These are phyloP conservation scores for Chloromyia formosa DNA, from an alignment of 2,888 invertebrate species.

Conservation along the genomic window DNA sequence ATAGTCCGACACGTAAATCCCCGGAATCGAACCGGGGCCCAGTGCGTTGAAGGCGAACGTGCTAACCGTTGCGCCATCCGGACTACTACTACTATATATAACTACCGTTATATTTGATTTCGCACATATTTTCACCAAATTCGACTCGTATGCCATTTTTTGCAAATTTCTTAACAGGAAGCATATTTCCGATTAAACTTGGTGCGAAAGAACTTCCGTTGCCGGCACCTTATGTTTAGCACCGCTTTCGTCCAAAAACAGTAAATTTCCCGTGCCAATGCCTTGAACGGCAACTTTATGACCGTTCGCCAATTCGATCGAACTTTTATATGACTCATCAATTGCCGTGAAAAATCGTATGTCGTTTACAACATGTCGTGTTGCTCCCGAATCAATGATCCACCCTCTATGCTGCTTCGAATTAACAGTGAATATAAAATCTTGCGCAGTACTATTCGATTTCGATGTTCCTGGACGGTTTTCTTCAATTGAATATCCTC, in stretches of 20 bases:
- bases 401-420: too few relatives aligned
- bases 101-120: slow-evolving; percentile 13
- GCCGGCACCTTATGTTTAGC: slow-evolving; percentile 16
- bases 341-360: slow-evolving; percentile 46
- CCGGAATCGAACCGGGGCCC: too few relatives aligned
- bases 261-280: slow-evolving; percentile 45
- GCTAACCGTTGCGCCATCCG: too few relatives aligned
- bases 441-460: too few relatives aligned
- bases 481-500: too few relatives aligned
- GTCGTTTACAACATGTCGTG: slow-evolving; percentile 49
- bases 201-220: slow-evolving; percentile 49
- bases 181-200: slow-evolving; percentile 47
- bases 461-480: too few relatives aligned
- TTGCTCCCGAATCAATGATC: slow-evolving; percentile 51
- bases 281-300: slow-evolving; percentile 45
- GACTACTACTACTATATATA: too few relatives aligned
- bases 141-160: slow-evolving; percentile 31
- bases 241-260: slow-evolving; percentile 39
- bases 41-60: too few relatives aligned
- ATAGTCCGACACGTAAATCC: too few relatives aligned
- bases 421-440: slow-evolving; percentile 41
- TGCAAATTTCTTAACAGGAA: slow-evolving; percentile 42
- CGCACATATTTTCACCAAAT: slow-evolving; percentile 27
- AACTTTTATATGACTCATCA: slow-evolving; percentile 46
- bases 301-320: slow-evolving; percentile 48